Conservation (phyloP, 2,113 vertebrate species). For the Caretta caretta region DNA sequence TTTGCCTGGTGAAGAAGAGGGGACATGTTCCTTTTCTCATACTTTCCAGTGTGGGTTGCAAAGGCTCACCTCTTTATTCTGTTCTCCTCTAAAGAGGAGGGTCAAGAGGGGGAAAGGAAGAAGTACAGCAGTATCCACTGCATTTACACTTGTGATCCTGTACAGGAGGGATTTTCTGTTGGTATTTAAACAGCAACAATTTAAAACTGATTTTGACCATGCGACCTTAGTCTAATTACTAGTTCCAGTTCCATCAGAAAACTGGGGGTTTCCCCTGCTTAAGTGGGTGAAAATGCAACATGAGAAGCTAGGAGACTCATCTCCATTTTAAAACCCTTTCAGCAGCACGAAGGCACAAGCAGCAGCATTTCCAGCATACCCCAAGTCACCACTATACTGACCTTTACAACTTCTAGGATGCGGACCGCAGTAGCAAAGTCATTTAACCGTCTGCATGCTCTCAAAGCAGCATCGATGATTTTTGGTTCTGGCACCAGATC, state of each 20-base stretch:
- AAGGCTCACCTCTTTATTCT: not conserved
- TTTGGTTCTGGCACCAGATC: conserved; percentile 98
- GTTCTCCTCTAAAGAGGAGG: not conserved
- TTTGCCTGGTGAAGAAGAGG: not conserved
- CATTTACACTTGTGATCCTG: not conserved
- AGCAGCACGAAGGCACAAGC: not conserved
- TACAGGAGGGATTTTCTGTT: not conserved
- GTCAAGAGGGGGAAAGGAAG: not conserved
- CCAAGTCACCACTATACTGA: conserved; percentile 62
- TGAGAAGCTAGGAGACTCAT: not conserved
- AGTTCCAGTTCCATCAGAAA: not conserved
- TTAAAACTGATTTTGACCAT: not conserved
- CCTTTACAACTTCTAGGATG: conserved; percentile 97
- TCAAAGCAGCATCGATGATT: conserved; percentile 94
- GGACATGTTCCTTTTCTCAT: not conserved
- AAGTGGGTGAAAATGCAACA: not conserved
- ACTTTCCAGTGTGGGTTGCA: too few species aligned
- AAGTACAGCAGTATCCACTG: accelerated
- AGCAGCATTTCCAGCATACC: not conserved
- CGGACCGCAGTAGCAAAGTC: conserved; percentile 95
- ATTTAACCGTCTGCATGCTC: conserved; percentile 94
- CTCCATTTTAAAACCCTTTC: not conserved
- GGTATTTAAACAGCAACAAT: not conserved
- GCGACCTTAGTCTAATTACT: accelerated
- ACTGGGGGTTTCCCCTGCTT: not conserved